Percentiles rank a stretch among this genome's conserved stretches.
phyloP scores from a whole-genome alignment of 2,113 vertebrate species.

The Shinisaurus crocodilurus region DNA sequence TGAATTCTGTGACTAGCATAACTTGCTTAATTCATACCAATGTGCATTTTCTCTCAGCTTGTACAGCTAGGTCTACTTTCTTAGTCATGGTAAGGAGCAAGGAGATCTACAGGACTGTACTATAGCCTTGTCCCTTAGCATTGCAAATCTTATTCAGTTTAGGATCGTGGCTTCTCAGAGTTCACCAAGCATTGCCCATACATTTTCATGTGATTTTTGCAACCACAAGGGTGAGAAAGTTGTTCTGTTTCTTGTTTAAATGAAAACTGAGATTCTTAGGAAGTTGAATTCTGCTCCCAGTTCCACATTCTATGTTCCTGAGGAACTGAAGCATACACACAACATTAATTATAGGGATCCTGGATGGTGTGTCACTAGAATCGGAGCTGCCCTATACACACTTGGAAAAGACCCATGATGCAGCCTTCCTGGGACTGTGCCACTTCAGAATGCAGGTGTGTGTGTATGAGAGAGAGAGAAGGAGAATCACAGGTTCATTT shows the following conservation, averaged over 20 bases:
- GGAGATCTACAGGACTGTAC: not conserved
- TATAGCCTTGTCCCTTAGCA: not conserved
- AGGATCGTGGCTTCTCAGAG: not conserved
- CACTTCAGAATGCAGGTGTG: not conserved
- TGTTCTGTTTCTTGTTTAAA: not conserved
- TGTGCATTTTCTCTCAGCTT: not conserved
- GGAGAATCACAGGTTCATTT: too few species aligned
- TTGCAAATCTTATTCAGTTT: not conserved
- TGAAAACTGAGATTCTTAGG: not conserved
- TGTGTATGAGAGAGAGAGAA: too few species aligned
- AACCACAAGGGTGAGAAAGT: not conserved
- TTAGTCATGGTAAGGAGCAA: not conserved
- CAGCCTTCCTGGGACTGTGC: not conserved
- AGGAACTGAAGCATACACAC: not conserved
- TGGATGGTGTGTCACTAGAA: not conserved
- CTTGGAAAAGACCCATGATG: not conserved
- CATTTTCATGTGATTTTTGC: not conserved
- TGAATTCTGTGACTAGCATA: not conserved
- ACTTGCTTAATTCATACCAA: not conserved
- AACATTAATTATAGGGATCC: too few species aligned
- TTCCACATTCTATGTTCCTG: not conserved
- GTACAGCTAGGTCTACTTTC: not conserved
- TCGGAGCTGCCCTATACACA: not conserved
- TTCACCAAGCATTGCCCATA: not conserved
- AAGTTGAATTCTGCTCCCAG: not conserved